Conservation (phyloP, 2,113 vertebrate species). For the Amia ocellicauda region DNA sequence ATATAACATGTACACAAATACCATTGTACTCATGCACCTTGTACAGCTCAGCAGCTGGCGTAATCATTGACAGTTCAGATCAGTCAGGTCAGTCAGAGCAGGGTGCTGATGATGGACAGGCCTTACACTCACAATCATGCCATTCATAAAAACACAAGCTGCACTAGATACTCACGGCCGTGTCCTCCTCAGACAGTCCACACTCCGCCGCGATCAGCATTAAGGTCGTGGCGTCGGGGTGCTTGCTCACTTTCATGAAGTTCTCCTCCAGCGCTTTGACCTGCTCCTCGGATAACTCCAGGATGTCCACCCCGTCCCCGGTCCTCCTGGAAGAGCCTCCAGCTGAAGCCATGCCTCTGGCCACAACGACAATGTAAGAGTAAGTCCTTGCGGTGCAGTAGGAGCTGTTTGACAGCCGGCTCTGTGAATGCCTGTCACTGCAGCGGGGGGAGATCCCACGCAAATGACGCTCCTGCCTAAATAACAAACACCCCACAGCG, state of each 20-base stretch:
- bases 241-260: conserved; percentile 47
- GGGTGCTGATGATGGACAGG: too few relatives aligned
- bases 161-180: conserved; percentile 44
- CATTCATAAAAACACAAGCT: not conserved
- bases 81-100: too few relatives aligned
- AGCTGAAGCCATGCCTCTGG: conserved; percentile 37
- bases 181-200: conserved; percentile 57
- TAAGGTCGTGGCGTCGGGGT: conserved; percentile 55
- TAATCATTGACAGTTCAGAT: too few relatives aligned
- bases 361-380: not conserved
- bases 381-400: too few relatives aligned
- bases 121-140: not conserved
- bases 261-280: conserved; percentile 58
- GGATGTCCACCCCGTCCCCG: conserved; percentile 17
- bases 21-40: too few relatives aligned
- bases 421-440: not conserved
- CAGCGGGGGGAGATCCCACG: not conserved
- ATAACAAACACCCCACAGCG: conserved; percentile 2
- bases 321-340: conserved; percentile 1
- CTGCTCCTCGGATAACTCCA: conserved; percentile 59
- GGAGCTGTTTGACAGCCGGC: too few relatives aligned
- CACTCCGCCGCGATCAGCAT: conserved; percentile 66
- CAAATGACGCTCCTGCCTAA: conserved; percentile 20
- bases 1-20: too few relatives aligned
- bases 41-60: too few relatives aligned